phyloP scores from a whole-genome alignment of 2,113 vertebrate species.

The Peucedramus taeniatus region DNA sequence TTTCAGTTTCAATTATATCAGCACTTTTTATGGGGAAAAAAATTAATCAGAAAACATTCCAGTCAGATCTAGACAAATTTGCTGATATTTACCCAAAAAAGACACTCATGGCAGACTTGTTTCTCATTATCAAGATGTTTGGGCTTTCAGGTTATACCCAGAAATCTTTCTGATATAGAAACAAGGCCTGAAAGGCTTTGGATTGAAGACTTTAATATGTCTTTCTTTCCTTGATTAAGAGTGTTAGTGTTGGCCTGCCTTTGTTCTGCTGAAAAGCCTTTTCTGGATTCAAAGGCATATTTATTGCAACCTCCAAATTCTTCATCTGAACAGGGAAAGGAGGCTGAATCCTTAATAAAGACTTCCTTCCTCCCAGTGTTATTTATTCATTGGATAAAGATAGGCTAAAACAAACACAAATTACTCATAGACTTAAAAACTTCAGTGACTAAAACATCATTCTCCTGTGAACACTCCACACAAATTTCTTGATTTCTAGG shows the following conservation, averaged over 20 bases:
- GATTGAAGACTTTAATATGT: neutral
- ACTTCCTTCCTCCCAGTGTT: slow-evolving; percentile 28
- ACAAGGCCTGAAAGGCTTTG: neutral
- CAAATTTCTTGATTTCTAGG: neutral
- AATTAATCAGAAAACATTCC: neutral
- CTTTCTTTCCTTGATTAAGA: neutral
- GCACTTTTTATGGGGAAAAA: neutral
- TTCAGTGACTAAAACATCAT: neutral
- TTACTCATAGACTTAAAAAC: neutral
- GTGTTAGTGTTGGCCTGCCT: neutral
- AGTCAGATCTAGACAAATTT: neutral
- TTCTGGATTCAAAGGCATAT: neutral
- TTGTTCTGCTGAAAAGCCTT: neutral
- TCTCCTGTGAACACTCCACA: neutral
- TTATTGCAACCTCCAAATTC: slow-evolving; percentile 1
- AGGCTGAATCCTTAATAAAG: neutral
- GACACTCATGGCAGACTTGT: neutral
- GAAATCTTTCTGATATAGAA: neutral
- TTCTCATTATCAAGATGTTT: neutral
- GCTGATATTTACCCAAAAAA: neutral
- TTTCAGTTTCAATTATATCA: neutral
- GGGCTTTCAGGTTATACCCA: neutral
- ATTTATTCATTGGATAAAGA: slow-evolving; percentile 15
- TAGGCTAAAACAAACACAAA: slow-evolving; percentile 28
- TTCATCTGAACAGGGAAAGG: neutral